A percentile compares a stretch with the other conserved stretches of the same genome.
Evolutionary conservation across 2,888 invertebrate species (phyloP).

Genomic region (Pristionchus arcanus): DNA sequence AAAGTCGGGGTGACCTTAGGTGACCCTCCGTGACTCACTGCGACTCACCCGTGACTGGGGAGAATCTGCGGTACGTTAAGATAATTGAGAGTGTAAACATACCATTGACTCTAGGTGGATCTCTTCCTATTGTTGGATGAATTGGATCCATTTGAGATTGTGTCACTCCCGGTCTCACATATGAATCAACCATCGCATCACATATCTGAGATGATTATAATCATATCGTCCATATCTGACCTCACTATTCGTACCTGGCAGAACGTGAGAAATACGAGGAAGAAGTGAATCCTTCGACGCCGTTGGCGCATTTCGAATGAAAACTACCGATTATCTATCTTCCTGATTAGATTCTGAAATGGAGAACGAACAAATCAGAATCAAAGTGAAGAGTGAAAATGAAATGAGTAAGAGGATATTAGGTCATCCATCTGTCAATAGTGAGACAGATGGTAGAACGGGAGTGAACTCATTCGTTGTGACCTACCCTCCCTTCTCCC

Average conservation of each 20-base stretch:
- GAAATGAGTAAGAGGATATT: background rate
- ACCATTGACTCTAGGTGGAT: constrained; percentile 40
- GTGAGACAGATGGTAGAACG: constrained; percentile 3
- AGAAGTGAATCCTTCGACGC: background rate
- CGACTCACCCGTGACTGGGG: no score
- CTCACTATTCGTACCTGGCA: background rate
- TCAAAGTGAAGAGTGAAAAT: no score
- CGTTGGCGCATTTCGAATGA: constrained; percentile 16
- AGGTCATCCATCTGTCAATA: constrained; percentile 21
- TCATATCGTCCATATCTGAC: background rate
- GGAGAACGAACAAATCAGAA: background rate
- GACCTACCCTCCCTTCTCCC: constrained; percentile 17
- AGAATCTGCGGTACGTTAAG: no score
- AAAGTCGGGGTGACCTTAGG: no score
- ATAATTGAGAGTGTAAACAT: background rate
- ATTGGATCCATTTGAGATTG: constrained; percentile 40
- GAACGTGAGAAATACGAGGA: background rate
- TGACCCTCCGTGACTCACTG: no score
- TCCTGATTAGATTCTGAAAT: background rate
- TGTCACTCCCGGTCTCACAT: constrained; percentile 5
- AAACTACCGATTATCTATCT: background rate
- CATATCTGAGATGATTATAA: background rate
- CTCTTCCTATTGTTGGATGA: constrained; percentile 7
- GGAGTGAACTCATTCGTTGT: background rate
- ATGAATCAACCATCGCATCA: constrained; percentile 1